phyloP scores from a whole-genome alignment of 1,140 invertebrate genomes.

The Drosophila ambigua region DNA sequence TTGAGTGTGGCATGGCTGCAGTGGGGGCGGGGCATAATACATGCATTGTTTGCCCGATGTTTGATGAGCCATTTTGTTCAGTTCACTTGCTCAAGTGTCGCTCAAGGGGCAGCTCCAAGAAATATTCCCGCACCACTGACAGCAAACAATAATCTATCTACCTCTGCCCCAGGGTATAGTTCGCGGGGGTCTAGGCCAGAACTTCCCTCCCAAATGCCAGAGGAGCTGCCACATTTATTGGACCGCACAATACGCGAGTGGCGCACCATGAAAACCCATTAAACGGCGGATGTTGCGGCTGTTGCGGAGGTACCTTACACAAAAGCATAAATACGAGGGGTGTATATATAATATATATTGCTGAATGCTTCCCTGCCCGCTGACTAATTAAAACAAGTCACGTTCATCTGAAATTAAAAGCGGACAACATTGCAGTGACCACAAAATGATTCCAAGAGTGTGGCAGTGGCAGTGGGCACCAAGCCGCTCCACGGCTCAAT shows the following conservation, averaged over 20 bases:
- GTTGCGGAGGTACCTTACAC: neutral
- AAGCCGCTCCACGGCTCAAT: constrained; percentile 1
- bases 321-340: neutral
- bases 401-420: constrained; percentile 58
- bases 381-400: constrained; percentile 58
- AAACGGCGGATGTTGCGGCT: neutral
- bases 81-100: no score
- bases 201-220: no score
- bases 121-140: no score
- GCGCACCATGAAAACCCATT: constrained; percentile 17
- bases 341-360: constrained; percentile 1
- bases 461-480: no score
- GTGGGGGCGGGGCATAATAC: no score
- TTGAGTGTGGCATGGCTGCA: no score
- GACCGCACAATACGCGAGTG: constrained; percentile 4
- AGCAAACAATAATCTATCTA: no score
- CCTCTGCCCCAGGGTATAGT: no score
- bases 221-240: constrained; percentile 5
- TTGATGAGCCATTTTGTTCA: no score
- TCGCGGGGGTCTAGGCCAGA: no score
- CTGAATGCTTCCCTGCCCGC: neutral
- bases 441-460: constrained; percentile 13
- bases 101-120: no score
- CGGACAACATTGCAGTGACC: constrained; percentile 45
- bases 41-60: no score